Base-by-base conservation (phyloP, 2,797 vertebrate genomes). In the Lutjanus campechanus region DNA sequence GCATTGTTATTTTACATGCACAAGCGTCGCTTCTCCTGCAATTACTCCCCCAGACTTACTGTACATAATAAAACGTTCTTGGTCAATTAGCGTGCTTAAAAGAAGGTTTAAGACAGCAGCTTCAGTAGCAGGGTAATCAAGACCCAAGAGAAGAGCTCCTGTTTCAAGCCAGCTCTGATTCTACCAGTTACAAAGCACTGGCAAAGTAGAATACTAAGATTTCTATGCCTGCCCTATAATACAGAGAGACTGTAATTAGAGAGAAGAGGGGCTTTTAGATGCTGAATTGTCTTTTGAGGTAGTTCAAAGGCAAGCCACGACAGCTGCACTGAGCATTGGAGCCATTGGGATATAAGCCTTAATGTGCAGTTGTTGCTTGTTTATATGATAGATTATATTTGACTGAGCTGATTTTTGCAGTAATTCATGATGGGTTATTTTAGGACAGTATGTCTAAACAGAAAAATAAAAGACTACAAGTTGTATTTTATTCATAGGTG, bases 281-380 rank as follows among this genome's bases (percentile, higher is more conserved):
- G 87, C 85, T 87, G 85, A 94, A 95, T 93, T 93, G 93, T 92
- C 90, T 93, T 94, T 91, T 91, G 85, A 90, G 91, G 90, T 87
- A 85, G 88, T 94, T 94, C 92, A 95, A 94, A 95, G 92, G 29
- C 81, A 84, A 83, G 68, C 77, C 75, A 44, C 44, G 53, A 85
- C 89, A 92, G 90, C 93, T 92, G 89, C 85, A 83, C 53, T 8
- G 65, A 88, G 76, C 65, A 75, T 25, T 73, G 58, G 53, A 80
- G 65, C 84, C 82, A 76, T 20, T 16, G 29, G 67, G 82, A 85
- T 53, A 65, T 22, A 22, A 82, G 43, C 66, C 65, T 76, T 69
- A 61, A 84, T 85, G 79, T 85, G 83, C 78, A 84, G 69, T 88
- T 84, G 51, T 69, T 85, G 69, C 82, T 86, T 85, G 54, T 69